These are phyloP conservation scores for Stenotaenia linearis DNA, from an alignment of 2,888 invertebrate genomes.

Conservation along the genomic window DNA sequence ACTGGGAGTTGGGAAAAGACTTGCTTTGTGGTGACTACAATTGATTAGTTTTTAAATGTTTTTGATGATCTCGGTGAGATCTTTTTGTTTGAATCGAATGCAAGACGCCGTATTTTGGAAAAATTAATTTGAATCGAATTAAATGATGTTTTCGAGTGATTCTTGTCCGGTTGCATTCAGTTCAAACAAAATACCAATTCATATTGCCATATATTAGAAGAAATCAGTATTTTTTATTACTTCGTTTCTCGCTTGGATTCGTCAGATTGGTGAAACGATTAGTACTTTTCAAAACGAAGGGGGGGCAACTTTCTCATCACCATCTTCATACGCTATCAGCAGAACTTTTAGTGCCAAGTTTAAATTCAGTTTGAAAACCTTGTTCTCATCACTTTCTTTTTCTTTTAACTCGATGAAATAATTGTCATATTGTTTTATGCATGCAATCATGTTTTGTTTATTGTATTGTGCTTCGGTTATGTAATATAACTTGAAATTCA, in stretches of 20 bases:
- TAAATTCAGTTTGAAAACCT: neutral
- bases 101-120: neutral
- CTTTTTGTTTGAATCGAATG: neutral
- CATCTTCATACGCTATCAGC: neutral
- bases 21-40: neutral
- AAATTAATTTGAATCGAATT: no score
- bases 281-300: neutral
- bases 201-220: neutral
- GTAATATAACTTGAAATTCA: neutral
- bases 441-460: neutral
- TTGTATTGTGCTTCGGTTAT: neutral
- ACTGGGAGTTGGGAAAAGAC: neutral
- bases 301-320: neutral
- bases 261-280: neutral
- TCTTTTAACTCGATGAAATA: no score
- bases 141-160: neutral
- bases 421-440: neutral
- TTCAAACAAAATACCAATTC: neutral
- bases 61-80: neutral
- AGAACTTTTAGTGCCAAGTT: neutral
- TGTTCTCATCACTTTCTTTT: neutral
- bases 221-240: neutral
- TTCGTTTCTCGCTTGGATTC: conserved; percentile 15
- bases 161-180: neutral
- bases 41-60: neutral